Base-by-base conservation (phyloP, 2,113 vertebrate genomes). In the Pterocles burchelli region DNA sequence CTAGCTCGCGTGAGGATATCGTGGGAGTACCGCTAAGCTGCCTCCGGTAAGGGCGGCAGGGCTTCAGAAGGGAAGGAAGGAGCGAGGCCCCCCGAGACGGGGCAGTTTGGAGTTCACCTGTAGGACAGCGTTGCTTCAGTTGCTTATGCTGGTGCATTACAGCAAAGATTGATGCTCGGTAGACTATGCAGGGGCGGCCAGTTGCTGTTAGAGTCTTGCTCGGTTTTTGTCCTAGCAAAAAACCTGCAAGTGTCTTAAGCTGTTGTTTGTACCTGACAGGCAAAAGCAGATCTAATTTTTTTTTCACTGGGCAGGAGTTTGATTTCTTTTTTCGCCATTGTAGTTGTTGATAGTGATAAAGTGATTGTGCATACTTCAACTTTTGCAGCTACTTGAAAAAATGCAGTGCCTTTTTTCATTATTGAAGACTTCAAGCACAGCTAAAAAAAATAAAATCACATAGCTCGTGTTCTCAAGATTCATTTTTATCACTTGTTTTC, bases 81-180 rank as follows among this genome's bases (percentile, higher is more conserved):
- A 29, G 20, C 3, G 11, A 22, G 62, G 25, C 5, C 36, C 20
- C 29, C 28, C 3, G 15, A 26, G 36, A 2, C 12, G 0, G 0
- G 28, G 2, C 55, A 2, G 1, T 8, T 24, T 5, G 26, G 28
- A 9, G 41, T 6, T 73, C 59, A 1, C 12, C 31, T 8, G 0
- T 12, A 4, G 26, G 54, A 5, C 1, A 3, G 22, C 1, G 67
- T 51, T 19, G 3, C 49, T 46, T n/a, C 48, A 4, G 2, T 3
- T 10, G 33, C 17, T 22, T 9, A 1, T 34, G 2, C 46, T 4
- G 7, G 20, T 6, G 41, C 13, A 1, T 38, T 38, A 4, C 20
- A 14, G 45, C 49, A 3, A 3, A 45, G 22, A 4, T 8, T 4
- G 61, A 2, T 12, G 74, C 36, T 18, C 11, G 13, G 1, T 7